phyloP scores from a whole-genome alignment of 2,797 vertebrate species.

The Aulostomus chinensis region DNA sequence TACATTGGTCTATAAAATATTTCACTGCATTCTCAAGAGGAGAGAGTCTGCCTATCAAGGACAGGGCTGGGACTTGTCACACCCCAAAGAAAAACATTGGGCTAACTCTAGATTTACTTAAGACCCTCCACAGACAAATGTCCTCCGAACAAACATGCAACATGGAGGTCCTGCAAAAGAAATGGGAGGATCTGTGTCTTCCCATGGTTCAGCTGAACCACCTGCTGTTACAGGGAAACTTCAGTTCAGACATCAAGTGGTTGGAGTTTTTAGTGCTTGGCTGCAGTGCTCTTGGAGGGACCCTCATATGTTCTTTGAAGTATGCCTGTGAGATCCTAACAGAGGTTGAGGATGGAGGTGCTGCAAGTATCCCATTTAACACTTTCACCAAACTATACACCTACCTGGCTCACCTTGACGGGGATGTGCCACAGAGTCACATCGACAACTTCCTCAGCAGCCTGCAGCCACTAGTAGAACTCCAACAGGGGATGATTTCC shows the following conservation, averaged over 20 bases:
- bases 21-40: conserved; percentile 87
- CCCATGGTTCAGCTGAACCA: conserved; percentile 79
- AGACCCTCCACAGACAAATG: conserved; percentile 89
- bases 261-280: conserved; percentile 88
- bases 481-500: too few species aligned
- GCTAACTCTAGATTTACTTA: conserved; percentile 88
- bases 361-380: conserved; percentile 80
- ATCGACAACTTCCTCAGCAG: conserved; percentile 73
- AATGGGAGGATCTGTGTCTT: conserved; percentile 85
- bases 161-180: conserved; percentile 74
- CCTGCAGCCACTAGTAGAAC: conserved; percentile 76
- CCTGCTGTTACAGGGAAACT: conserved; percentile 80
- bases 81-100: conserved; percentile 77
- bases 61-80: conserved; percentile 79
- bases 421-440: conserved; percentile 69
- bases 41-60: conserved; percentile 86
- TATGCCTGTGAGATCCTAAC: conserved; percentile 89
- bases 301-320: conserved; percentile 82
- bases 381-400: conserved; percentile 83
- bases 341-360: conserved; percentile 81
- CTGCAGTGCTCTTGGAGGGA: conserved; percentile 85
- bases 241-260: conserved; percentile 78
- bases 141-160: conserved; percentile 53
- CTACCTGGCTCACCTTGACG: conserved; percentile 85
- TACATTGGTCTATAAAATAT: too few species aligned